Base-by-base conservation (phyloP, 2,888 invertebrate genomes). In the Malacosoma neustria region DNA sequence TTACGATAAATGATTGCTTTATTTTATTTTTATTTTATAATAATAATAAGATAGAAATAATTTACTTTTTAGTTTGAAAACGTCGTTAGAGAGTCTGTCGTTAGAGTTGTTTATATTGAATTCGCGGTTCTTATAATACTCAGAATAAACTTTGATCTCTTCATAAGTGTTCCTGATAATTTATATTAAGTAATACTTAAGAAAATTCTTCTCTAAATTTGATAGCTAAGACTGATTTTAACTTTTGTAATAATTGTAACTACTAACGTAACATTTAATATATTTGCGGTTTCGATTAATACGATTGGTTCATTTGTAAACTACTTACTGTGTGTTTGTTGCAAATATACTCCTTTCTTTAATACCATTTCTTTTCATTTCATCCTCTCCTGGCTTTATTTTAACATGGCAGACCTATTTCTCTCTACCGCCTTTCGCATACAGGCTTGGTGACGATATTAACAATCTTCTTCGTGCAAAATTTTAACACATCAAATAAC, bases 281-380 rank as follows among this genome's bases (percentile, higher is more conserved):
- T 72, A 69, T 72, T 72, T 61, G 57, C 59, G 59, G 61, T 49
- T 59, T 66, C 58, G 48, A 51, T 48, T 57, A 54, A 48, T 53
- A 59, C 52, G 45, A 59, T 62, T 49, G 57, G 59, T 55, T 71
- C 67, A 59, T 70, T 66, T 72, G 67, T 80, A 73, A 80, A 69
- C 62, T 72, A 66, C 76, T 84, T 80, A 81, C 58, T 72, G 73
- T 79, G 84, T 82, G 82, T 82, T 80, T 80, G 84, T 84, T 84
- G 80, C 85, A 84, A 85, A 84, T 85, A 84, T 82, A 84, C 71
- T 80, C 72, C 76, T 82, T 82, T 84, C 80, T 84, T 84, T 80
- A 22, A 75, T 75, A 80, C 65, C 72, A 75, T 70, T 74, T 82
- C 80, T 85, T 84, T 84, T 82, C 74, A 82, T 84, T 85, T 80